A percentile compares a stretch with the other conserved stretches of the same genome.
phyloP scores from a whole-genome alignment of 2,113 vertebrate genomes.

The Leucopternis melanops region DNA sequence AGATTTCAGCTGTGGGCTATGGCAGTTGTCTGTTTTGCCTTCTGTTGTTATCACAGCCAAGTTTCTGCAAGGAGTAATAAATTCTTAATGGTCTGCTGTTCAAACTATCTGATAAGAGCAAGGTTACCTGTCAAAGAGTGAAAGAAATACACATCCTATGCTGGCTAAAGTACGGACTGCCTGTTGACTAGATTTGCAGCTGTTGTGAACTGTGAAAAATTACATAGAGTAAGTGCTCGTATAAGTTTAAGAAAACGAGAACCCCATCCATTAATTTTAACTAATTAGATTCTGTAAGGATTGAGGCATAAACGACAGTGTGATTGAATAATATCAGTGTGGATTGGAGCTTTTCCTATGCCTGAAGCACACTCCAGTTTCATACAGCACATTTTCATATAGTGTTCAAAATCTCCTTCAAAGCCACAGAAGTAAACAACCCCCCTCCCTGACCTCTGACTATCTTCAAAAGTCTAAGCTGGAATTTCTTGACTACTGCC shows the following conservation, averaged over 20 bases:
- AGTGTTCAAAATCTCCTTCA: not conserved
- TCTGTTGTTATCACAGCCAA: not conserved
- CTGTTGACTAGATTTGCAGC: not conserved
- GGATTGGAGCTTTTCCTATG: not conserved
- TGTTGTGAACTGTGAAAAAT: not conserved
- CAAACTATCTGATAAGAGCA: not conserved
- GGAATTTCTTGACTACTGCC: not conserved
- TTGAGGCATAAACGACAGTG: not conserved
- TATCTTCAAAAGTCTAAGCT: not conserved
- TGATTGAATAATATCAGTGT: not conserved
- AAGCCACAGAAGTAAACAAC: not conserved
- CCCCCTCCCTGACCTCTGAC: not conserved
- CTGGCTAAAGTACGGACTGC: not conserved
- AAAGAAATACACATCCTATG: not conserved
- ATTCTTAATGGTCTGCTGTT: not conserved
- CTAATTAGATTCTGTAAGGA: not conserved
- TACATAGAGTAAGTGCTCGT: not conserved
- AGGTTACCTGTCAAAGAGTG: not conserved
- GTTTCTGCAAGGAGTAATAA: not conserved
- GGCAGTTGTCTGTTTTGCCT: not conserved
- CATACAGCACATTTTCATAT: not conserved
- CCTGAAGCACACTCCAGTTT: not conserved
- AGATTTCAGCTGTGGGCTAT: not conserved
- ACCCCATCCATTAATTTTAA: not conserved
- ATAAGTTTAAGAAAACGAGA: not conserved